Conservation (phyloP, 2,113 vertebrate species). For the Crotophaga sulcirostris region DNA sequence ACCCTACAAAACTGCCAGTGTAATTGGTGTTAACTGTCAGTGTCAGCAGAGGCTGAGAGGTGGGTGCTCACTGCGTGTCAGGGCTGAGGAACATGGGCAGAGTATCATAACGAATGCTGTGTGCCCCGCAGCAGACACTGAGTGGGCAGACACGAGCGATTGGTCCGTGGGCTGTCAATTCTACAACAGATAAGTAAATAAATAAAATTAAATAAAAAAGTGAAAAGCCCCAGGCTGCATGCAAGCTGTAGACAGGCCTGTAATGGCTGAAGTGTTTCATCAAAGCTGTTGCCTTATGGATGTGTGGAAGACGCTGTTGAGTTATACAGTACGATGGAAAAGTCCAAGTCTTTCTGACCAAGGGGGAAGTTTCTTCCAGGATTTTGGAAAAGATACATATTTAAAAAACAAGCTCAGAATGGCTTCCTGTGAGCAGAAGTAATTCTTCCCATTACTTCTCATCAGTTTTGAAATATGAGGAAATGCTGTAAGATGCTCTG, state of each 20-base stretch:
- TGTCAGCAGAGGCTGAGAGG: background rate
- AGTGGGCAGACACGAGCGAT: background rate
- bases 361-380: background rate
- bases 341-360: background rate
- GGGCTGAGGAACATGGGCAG: background rate
- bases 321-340: background rate
- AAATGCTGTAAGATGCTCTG: background rate
- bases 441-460: background rate
- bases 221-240: background rate
- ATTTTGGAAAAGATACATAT: background rate
- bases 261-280: background rate
- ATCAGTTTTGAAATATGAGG: background rate
- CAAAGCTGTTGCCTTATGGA: background rate
- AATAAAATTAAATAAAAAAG: background rate
- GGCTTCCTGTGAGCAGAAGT: background rate
- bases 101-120: background rate
- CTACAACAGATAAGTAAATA: background rate
- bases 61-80: background rate
- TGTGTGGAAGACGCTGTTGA: background rate
- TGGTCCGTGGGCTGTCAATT: background rate
- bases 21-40: background rate
- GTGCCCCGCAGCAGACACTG: background rate
- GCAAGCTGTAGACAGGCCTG: background rate
- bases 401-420: background rate
- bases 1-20: background rate